Evolutionary conservation across 2,888 invertebrate genomes (phyloP), one percentile per base, ranked within the genome.

Genomic region (Dugesia japonica): DNA sequence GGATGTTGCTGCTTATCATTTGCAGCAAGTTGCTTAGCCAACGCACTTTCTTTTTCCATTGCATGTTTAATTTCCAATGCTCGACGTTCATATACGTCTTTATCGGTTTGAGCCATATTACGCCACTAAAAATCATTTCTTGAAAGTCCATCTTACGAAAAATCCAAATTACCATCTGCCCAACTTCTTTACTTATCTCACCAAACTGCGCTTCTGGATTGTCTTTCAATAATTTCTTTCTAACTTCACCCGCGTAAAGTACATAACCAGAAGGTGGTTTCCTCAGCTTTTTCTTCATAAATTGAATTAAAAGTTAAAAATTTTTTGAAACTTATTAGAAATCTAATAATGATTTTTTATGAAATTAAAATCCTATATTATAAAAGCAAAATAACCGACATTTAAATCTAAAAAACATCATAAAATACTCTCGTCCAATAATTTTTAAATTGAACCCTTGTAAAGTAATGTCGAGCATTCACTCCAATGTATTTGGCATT

Each of bases 191-290:
- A 83, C 89, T 89, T 81, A 89, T 89, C 87, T 91, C 88, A 82
- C 97, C 97, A 85, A 98, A 98, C 1, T 90, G 89, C 76, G 91
- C 89, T 78, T 92, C 93, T 0, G 97, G 97, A 86, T 97, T 93
- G 83, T 90, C 92, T 81, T 91, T 90, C 79, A 92, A 90, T 79
- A 97, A 91, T 76, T 89, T 89, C 84, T 93, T 92, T 76, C 98
- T 88, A 73, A 93, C 90, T 86, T 98, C 97, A 82, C 94, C 91
- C 71, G 97, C 94, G 87, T 94, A 98, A 78, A 98, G 88, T 80
- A 98, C 97, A 87, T 98, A 98, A 9, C 97, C 97, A 78, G 94
- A 95, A 1, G 78, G 78, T 26, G 83, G 82, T 78, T 82, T 82
- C 72, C 82, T 80, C 73, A 81, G 79, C 77, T 78, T 79, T 33